phyloP scores from a whole-genome alignment of 2,888 invertebrate genomes.

The Subacronicta megacephala region DNA sequence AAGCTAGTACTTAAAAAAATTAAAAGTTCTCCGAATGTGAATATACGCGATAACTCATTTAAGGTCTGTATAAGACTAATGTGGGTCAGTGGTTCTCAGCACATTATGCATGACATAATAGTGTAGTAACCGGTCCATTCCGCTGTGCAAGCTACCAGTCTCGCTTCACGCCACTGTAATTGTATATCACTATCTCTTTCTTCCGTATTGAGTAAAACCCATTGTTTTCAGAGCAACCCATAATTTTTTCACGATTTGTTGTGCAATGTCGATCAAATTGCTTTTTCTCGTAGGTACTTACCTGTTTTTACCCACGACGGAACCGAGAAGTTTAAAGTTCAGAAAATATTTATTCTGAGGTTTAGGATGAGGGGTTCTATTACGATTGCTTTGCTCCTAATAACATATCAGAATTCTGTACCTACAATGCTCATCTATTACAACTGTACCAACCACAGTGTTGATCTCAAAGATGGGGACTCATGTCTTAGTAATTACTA shows the following conservation, averaged over 20 bases:
- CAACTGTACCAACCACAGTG: too few relatives aligned
- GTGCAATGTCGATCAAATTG: slow-evolving; percentile 8
- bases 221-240: slow-evolving; percentile 28
- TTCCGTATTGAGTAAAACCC: slow-evolving; percentile 16
- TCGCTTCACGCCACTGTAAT: slow-evolving; percentile 16
- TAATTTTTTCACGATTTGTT: slow-evolving; percentile 23
- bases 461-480: too few relatives aligned
- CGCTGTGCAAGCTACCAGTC: slow-evolving; percentile 13
- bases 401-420: too few relatives aligned
- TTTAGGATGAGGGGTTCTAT: too few relatives aligned
- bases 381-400: too few relatives aligned
- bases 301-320: too few relatives aligned
- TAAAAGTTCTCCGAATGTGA: not conserved
- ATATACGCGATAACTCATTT: slow-evolving; percentile 21
- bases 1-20: too few relatives aligned
- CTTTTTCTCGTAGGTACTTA: too few relatives aligned
- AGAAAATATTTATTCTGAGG: too few relatives aligned
- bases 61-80: slow-evolving; percentile 19
- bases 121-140: slow-evolving; percentile 29
- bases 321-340: too few relatives aligned
- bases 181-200: slow-evolving; percentile 31
- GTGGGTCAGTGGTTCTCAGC: slow-evolving; percentile 50
- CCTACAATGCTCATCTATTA: too few relatives aligned
- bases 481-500: too few relatives aligned
- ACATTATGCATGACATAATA: slow-evolving; percentile 46